phyloP scores from a whole-genome alignment of 2,888 invertebrate genomes.

The Diplazon laetatorius region DNA sequence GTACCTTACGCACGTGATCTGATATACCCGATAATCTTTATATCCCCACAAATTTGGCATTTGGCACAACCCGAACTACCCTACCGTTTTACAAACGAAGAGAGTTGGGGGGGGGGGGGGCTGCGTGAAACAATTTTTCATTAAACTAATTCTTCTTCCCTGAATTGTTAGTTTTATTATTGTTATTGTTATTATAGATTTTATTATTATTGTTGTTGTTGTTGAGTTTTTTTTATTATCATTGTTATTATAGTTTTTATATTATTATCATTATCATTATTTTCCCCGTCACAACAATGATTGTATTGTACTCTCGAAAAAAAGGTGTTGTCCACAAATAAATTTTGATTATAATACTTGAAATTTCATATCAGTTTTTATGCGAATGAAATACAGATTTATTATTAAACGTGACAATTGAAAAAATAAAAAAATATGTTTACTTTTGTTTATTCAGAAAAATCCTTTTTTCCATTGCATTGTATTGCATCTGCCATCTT shows the following conservation, averaged over 20 bases:
- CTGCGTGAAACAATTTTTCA: no score
- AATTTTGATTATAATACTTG: no score
- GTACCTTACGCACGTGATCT: slow-evolving; percentile 9
- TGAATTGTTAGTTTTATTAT: background rate
- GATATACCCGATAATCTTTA: slow-evolving; percentile 41
- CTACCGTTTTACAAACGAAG: background rate
- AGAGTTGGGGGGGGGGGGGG: background rate
- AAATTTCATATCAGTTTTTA: no score
- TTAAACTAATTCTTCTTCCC: background rate
- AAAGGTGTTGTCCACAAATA: no score
- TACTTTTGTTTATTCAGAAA: no score
- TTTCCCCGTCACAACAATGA: no score
- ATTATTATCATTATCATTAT: no score
- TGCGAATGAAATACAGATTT: background rate
- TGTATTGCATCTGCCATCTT: background rate
- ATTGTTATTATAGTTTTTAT: no score
- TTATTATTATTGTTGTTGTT: no score
- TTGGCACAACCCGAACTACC: background rate
- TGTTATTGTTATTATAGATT: background rate
- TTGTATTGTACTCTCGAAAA: no score
- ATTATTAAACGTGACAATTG: background rate
- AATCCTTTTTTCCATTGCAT: no score
- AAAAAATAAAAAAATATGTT: background rate
- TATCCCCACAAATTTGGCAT: slow-evolving; percentile 54
- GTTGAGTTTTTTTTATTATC: no score